phyloP scores from a whole-genome alignment of 2,797 vertebrate genomes.

The Macrochelys suwanniensis region DNA sequence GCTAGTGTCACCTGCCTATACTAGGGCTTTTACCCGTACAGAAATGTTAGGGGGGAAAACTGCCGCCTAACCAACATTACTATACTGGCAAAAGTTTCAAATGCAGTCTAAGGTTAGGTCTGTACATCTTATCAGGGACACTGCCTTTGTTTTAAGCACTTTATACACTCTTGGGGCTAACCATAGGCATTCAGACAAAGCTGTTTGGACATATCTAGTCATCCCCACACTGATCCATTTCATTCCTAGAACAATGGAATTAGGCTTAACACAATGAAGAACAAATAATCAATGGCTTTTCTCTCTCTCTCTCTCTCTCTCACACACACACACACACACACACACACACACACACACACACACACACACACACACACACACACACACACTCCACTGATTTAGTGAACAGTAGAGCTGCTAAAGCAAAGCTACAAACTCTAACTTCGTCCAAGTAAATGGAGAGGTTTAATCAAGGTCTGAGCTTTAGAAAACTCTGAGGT shows the following conservation, averaged over 20 bases:
- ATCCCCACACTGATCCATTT: not conserved
- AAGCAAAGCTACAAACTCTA: conserved; percentile 30
- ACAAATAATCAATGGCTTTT: conserved; percentile 4
- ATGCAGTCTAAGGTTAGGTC: not conserved
- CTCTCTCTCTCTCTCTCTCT: not conserved
- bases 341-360: not conserved
- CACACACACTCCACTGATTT: conserved; percentile 37
- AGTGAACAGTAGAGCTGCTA: conserved; percentile 38
- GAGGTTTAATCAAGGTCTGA: conserved; percentile 49
- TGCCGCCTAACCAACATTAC: not conserved
- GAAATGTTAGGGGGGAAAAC: not conserved
- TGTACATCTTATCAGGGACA: not conserved
- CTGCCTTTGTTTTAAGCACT: not conserved
- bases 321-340: not conserved
- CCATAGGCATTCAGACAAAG: not conserved
- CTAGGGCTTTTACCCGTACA: not conserved
- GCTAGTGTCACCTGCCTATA: not conserved
- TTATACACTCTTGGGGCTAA: not conserved
- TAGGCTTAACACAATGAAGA: not conserved
- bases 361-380: not conserved
- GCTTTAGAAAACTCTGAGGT: conserved; percentile 64
- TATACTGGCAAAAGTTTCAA: not conserved
- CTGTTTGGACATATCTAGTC: not conserved
- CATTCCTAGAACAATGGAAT: not conserved
- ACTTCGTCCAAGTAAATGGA: conserved; percentile 48